Evolutionary conservation across 2,888 invertebrate species (phyloP).

Genomic region (Mesorhabditis spiculigera): DNA sequence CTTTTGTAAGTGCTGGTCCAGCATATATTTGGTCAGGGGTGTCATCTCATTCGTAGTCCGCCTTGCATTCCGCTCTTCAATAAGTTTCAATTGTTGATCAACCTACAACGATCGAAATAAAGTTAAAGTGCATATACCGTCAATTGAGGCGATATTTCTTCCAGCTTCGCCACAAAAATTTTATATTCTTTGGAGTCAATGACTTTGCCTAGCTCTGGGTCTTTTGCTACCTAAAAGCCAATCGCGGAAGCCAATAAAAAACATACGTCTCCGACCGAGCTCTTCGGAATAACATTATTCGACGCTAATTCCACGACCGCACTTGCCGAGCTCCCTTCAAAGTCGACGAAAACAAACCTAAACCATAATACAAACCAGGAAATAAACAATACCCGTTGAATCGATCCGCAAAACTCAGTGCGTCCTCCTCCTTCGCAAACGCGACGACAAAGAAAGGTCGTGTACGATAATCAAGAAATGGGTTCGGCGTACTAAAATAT

Average conservation of each 20-base stretch:
- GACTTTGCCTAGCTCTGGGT: neutral
- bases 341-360: constrained; percentile 3
- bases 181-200: neutral
- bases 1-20: neutral
- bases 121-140: neutral
- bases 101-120: neutral
- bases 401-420: constrained; percentile 4
- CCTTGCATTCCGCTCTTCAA: neutral
- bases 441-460: constrained; percentile 1
- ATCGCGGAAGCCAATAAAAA: neutral
- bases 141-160: neutral
- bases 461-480: neutral
- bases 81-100: neutral
- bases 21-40: neutral
- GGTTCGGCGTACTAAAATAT: neutral
- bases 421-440: neutral
- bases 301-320: neutral
- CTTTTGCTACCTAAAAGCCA: neutral
- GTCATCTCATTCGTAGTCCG: neutral
- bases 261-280: too few species aligned
- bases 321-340: neutral
- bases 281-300: neutral
- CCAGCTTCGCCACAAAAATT: neutral
- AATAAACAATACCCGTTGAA: neutral
- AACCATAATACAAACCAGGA: neutral